These are phyloP conservation scores for Porites evermanni DNA, from an alignment of 92 coral and sea anemone genomes.

Conservation along the genomic window DNA sequence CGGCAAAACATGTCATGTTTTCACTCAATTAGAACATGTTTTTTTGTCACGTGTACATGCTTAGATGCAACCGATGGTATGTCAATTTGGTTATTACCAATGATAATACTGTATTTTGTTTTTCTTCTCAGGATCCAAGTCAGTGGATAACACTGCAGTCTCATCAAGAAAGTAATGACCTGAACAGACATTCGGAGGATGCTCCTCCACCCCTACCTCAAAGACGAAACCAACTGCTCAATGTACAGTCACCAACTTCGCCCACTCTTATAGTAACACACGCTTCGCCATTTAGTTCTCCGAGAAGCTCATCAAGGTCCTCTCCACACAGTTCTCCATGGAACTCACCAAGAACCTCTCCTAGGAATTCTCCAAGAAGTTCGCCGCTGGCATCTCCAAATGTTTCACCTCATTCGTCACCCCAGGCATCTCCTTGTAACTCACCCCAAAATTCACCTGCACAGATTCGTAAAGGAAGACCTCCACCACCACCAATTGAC, in stretches of 20 bases:
- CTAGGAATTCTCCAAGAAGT: constrained; percentile 82
- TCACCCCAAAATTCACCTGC: constrained; percentile 81
- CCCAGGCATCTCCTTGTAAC: constrained; percentile 80
- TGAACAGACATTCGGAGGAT: constrained; percentile 41
- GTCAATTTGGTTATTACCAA: too few species aligned
- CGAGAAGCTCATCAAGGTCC: constrained; percentile 72
- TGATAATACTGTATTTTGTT: neutral
- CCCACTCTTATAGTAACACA: constrained; percentile 90
- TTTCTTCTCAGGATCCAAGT: constrained; percentile 56
- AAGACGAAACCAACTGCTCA: constrained; percentile 67
- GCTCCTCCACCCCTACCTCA: constrained; percentile 97
- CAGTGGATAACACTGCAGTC: constrained; percentile 54
- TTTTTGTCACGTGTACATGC: too few species aligned
- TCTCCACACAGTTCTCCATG: constrained; percentile 79
- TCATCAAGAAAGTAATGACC: constrained; percentile 43
- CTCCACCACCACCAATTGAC: constrained; percentile 83
- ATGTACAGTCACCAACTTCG: constrained; percentile 83
- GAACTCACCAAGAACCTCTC: constrained; percentile 83
- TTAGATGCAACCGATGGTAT: too few species aligned
- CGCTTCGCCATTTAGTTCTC: constrained; percentile 80
- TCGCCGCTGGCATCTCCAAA: constrained; percentile 87
- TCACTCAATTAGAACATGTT: too few species aligned
- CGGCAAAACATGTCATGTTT: too few species aligned
- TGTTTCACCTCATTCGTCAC: constrained; percentile 85
- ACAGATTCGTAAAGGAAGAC: constrained; percentile 75